Conservation (phyloP, 2,888 invertebrate species). For the Lamellibrachia satsuma region DNA sequence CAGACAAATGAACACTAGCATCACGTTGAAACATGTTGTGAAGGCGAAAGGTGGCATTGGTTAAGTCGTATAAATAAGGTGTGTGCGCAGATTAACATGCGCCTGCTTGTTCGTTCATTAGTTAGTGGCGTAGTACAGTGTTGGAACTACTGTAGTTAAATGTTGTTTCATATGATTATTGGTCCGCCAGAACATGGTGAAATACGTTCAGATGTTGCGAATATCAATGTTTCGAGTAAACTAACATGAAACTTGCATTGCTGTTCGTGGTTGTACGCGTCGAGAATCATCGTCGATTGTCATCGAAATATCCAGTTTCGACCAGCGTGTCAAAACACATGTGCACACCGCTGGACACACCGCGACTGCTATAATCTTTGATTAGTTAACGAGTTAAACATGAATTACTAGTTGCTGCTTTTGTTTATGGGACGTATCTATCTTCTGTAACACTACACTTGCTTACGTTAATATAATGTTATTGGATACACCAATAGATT, state of each 20-base stretch:
- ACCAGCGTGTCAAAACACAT: not conserved
- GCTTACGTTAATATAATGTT: not conserved
- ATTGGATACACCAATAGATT: not conserved
- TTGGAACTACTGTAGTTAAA: not conserved
- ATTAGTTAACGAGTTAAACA: not conserved
- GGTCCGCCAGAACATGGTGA: not conserved
- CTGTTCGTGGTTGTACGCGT: too few relatives aligned
- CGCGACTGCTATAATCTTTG: not conserved
- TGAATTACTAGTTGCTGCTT: not conserved
- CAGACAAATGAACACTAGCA: not conserved
- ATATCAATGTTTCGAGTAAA: not conserved
- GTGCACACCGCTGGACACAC: not conserved
- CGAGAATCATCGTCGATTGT: too few relatives aligned
- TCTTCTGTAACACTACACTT: not conserved
- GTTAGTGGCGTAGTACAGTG: not conserved
- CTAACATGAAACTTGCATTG: not conserved
- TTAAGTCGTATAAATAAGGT: not conserved
- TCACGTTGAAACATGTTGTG: not conserved
- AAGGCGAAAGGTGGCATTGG: not conserved
- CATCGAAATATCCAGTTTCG: not conserved
- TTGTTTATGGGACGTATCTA: not conserved
- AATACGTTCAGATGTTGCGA: not conserved
- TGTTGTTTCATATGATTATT: not conserved
- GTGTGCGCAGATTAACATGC: not conserved
- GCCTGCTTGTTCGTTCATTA: not conserved